A percentile compares a stretch with the other conserved stretches of the same genome.
These are phyloP conservation scores for Catamblyrhynchus diadema DNA, from an alignment of 2,797 vertebrate genomes.

Conservation along the genomic window DNA sequence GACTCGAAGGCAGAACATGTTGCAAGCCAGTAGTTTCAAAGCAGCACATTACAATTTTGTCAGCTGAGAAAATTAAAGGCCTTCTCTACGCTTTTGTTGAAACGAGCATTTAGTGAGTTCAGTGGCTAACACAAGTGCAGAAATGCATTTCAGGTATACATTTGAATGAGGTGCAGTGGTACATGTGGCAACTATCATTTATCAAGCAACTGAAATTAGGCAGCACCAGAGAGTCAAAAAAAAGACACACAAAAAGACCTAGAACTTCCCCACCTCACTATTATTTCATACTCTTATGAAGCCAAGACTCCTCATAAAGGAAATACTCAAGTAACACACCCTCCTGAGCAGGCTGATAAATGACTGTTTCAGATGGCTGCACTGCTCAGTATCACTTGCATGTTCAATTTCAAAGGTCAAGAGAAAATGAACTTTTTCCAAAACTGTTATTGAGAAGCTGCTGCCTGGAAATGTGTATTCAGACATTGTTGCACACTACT, in stretches of 20 bases:
- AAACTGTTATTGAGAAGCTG: background rate
- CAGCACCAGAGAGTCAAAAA: accelerated
- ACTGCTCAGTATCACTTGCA: background rate
- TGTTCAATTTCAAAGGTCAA: background rate
- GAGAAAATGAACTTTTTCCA: constrained; percentile 6
- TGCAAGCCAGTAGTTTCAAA: background rate
- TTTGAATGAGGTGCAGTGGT: background rate
- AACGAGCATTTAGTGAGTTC: background rate
- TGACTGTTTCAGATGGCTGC: background rate
- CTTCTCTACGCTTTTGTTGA: background rate
- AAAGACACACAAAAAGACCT: background rate
- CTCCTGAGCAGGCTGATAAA: background rate
- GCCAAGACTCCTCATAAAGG: background rate
- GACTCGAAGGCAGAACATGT: background rate
- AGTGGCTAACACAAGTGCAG: background rate
- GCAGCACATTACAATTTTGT: background rate
- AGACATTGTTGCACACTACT: background rate
- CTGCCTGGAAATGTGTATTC: background rate
- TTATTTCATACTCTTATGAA: background rate
- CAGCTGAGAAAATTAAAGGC: background rate
- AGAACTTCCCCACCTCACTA: background rate
- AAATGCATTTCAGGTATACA: background rate
- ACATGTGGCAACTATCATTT: background rate
- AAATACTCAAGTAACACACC: background rate
- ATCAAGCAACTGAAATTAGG: background rate